Conservation (phyloP, 1,140 invertebrate species). For the Helicoverpa zea region DNA sequence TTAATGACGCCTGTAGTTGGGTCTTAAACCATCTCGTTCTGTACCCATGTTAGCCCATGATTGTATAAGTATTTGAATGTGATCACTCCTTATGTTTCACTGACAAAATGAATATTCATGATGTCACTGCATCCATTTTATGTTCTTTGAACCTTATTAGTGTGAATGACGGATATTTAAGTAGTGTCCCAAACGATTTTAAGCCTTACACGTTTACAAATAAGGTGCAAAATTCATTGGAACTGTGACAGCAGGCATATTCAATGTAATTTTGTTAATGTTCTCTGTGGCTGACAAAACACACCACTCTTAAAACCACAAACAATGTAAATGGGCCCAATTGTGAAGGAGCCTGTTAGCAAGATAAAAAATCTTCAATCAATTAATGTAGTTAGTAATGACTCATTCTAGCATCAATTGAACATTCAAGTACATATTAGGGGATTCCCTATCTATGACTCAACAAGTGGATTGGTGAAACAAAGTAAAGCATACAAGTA, state of each 20-base stretch:
- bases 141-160: no score
- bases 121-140: not conserved
- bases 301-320: not conserved
- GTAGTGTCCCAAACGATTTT: no score
- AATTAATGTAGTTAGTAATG: constrained; percentile 2
- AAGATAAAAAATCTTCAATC: not conserved
- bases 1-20: no score
- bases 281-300: not conserved
- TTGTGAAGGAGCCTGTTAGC: not conserved
- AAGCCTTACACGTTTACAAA: not conserved
- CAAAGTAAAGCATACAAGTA: no score
- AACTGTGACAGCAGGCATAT: not conserved
- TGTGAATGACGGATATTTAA: no score
- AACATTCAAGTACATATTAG: no score
- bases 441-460: no score
- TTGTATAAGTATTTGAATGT: no score
- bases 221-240: not conserved
- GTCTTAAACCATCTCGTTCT: no score
- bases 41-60: no score
- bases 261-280: not conserved
- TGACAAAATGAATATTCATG: not conserved
- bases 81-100: not conserved
- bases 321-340: not conserved
- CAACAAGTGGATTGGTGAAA: no score
- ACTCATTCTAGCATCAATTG: not conserved